Evolutionary conservation across 2,797 vertebrate species (phyloP).

Genomic region (Nannoperca australis): DNA sequence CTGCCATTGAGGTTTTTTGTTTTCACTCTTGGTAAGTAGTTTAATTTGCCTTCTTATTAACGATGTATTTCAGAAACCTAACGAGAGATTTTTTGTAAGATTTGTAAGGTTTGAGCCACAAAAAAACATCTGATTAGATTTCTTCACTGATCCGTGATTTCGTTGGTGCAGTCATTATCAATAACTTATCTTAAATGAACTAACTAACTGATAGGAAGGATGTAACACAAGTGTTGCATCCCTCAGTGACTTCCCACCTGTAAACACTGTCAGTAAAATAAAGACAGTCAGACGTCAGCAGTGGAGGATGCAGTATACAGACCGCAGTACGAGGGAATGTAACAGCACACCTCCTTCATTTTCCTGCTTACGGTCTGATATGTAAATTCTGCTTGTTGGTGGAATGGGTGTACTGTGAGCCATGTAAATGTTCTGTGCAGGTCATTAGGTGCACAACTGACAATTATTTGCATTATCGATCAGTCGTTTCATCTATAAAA

Average conservation of each 20-base stretch:
- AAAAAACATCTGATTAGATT: neutral
- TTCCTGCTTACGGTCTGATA: constrained; percentile 29
- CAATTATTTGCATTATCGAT: neutral
- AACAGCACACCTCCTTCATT: neutral
- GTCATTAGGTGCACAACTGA: neutral
- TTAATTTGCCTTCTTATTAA: neutral
- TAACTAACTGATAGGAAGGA: neutral
- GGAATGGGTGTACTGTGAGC: neutral
- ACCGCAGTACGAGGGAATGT: neutral
- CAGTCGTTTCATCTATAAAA: neutral
- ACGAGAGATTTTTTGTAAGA: neutral
- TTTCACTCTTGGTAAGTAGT: constrained; percentile 2
- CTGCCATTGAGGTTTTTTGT: constrained; percentile 8
- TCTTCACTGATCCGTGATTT: neutral
- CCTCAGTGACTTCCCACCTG: neutral
- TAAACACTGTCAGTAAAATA: neutral
- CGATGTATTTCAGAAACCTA: neutral
- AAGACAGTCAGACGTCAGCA: neutral
- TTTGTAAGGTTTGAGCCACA: neutral
- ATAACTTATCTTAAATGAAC: neutral
- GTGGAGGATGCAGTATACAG: neutral
- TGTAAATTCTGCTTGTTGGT: constrained; percentile 18
- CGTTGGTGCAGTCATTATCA: neutral
- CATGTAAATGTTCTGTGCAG: neutral
- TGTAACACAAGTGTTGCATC: neutral